Evolutionary conservation across 2,113 vertebrate species (phyloP), one percentile per base, ranked within the genome.

Genomic region (Microcebus jonahi): DNA sequence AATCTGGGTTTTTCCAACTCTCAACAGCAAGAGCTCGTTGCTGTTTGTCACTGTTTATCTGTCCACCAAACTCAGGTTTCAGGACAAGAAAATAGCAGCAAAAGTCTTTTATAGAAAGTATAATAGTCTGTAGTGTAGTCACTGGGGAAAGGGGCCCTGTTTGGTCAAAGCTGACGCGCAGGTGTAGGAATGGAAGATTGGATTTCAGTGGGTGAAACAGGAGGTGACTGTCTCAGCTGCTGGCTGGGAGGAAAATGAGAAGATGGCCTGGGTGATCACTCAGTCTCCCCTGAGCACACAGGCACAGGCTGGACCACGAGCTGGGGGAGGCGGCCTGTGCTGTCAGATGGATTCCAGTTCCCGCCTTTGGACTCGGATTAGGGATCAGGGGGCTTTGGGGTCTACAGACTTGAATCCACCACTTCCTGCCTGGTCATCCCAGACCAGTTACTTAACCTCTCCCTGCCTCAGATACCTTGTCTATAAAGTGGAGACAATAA

Each of bases 291-390:
- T 34, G 9, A 42, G 57, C 57, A 34, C 25, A 39, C 20, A 8
- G 48, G 39, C 31, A 4, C 65, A 31, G 80, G 34, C 73, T 12
- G 31, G 73, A 86, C 36, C 36, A 39, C 27, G 4, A 3, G 6
- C n/a, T n/a, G 21, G 25, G 1, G 31, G 88, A 25, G 55, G 29
- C 0, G 0, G 57, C 61, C 34, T 27, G 34, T 63, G 45, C 68
- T 36, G 0, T 42, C 9, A 4, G n/a, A 31, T 8, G 13, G n/a
- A 13, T 23, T 8, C 17, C 1, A 31, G n/a, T 11, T 5, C 34
- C 77, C 39, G 23, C 17, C 63, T n/a, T 14, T 5, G 42, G 29
- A 29, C 34, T 48, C 8, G 0, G 10, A 31, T 18, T 8, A 1
- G 25, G 13, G 21, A 75, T 45, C 82, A 29, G 67, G 77, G 42